phyloP scores from a whole-genome alignment of 2,888 invertebrate species.

The Calliphora vomitoria region DNA sequence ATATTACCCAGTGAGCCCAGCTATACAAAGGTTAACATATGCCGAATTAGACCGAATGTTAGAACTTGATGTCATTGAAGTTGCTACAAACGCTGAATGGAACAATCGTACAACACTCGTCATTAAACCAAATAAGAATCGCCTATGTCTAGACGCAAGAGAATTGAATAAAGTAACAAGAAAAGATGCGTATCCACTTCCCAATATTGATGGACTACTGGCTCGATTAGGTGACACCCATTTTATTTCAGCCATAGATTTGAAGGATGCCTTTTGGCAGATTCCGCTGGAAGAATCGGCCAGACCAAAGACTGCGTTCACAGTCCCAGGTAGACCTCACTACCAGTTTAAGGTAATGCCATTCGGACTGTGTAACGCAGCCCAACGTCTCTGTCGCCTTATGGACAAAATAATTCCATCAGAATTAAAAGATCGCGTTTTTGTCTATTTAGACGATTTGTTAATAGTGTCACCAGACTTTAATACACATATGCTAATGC shows the following conservation, averaged over 20 bases:
- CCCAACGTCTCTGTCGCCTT: background rate
- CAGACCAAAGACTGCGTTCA: background rate
- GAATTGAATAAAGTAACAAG: no score
- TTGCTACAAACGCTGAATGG: background rate
- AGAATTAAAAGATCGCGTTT: background rate
- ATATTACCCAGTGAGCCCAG: background rate
- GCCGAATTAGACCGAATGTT: background rate
- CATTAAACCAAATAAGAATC: background rate
- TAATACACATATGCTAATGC: constrained; percentile 4
- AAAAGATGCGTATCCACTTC: no score
- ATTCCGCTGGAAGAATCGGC: constrained; percentile 1
- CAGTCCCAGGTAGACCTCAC: no score
- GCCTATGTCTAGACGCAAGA: background rate
- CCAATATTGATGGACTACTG: no score
- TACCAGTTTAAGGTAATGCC: no score
- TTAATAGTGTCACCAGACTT: constrained; percentile 6
- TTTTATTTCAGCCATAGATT: no score
- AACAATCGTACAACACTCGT: no score
- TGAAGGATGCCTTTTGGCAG: background rate
- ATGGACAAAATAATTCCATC: background rate
- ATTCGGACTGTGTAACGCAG: constrained; percentile 22
- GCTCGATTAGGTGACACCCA: no score
- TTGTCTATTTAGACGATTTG: constrained; percentile 32
- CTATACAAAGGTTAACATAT: no score
- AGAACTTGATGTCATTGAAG: background rate